Evolutionary conservation across 2,888 invertebrate species (phyloP), one percentile per base, ranked within the genome.

Genomic region (Sarcophaga carnaria): DNA sequence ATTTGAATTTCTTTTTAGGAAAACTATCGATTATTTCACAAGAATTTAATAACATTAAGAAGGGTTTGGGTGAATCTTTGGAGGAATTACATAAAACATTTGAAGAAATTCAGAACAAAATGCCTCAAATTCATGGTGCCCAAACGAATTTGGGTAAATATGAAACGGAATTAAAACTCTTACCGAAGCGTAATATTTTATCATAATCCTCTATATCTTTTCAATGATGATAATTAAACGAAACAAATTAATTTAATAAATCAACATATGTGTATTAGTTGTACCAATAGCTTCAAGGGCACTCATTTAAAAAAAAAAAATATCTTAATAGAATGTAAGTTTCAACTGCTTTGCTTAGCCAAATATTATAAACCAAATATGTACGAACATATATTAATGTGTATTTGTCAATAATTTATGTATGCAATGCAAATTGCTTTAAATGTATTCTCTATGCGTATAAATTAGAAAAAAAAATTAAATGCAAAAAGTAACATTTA

Each of bases 41-140:
- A 89, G 97, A 98, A 93, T 98, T 98, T 93, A 96, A 96, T 90
- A 95, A 95, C 90, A 97, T 98, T 88, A 97, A 97, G 92, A 94
- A 94, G 0, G 97, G 97, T 0, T 94, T 98, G 0, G 96, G 96
- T 0, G 95, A 95, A 17, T 96, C 97, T 0, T 92, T 97, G 78
- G 96, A 96, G 88, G 95, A 96, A 89, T 95, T 97, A 77, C 95
- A 96, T 89, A 94, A 94, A 45, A 96, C 95, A 82, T 95, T 96
- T 89, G 94, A 95, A 84, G 94, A 94, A 37, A 96, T 96, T 20
- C 95, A 96, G 88, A 93, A 94, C 49, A 94, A 94, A 90, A 92
- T 92, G 89, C 92, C 92, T 8, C 69, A 85, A 80, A 81, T 85
- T 59, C 95, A 95, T 20, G 95, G 95, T 0, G 95, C 95, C 1